Conservation (phyloP, 1,140 invertebrate species). For the Sarcophaga bullata region DNA sequence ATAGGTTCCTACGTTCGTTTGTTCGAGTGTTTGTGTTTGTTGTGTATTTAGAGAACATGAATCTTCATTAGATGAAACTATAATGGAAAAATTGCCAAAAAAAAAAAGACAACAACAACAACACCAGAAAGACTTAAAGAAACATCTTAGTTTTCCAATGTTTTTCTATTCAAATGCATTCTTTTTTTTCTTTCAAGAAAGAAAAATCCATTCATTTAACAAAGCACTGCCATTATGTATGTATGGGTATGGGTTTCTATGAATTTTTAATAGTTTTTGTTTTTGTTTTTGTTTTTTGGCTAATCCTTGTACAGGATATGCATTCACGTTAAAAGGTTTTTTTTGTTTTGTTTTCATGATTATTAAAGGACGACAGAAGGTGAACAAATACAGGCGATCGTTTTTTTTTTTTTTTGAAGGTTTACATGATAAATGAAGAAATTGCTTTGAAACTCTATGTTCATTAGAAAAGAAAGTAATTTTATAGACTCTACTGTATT, state of each 20-base stretch:
- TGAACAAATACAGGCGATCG: too few relatives aligned
- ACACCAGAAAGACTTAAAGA: background rate
- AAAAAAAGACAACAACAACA: background rate
- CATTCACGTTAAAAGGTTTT: background rate
- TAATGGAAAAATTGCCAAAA: constrained; percentile 27
- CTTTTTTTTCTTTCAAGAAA: background rate
- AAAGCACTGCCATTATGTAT: background rate
- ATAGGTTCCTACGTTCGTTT: background rate
- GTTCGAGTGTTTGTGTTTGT: background rate
- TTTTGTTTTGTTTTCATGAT: background rate
- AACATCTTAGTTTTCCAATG: constrained; percentile 5
- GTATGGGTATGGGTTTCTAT: background rate
- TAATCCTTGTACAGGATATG: background rate
- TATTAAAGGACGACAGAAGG: too few relatives aligned
- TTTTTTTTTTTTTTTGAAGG: too few relatives aligned
- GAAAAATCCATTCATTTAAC: background rate
- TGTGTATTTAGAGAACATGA: background rate
- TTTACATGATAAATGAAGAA: too few relatives aligned
- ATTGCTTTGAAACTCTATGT: too few relatives aligned
- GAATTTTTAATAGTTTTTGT: too few relatives aligned
- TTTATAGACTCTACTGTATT: too few relatives aligned
- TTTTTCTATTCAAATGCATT: background rate
- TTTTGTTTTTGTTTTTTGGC: background rate
- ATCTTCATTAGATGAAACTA: constrained; percentile 36
- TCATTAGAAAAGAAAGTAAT: too few relatives aligned